Percentiles rank a stretch among this genome's conserved stretches.
phyloP scores from a whole-genome alignment of 2,888 invertebrate genomes.

The Sabatieria punctata region DNA sequence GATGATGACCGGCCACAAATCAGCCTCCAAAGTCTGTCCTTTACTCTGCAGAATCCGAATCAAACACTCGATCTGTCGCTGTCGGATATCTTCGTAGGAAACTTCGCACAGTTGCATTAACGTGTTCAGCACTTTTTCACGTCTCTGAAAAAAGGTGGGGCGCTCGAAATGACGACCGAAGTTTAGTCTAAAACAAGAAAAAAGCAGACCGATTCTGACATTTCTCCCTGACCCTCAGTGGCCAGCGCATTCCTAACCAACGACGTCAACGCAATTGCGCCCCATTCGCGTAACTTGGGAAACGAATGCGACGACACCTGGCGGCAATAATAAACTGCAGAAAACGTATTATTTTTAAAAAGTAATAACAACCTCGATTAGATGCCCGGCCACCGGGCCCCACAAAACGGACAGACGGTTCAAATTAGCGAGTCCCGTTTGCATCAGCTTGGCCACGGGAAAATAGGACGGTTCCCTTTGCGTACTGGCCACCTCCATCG shows the following conservation, averaged over 20 bases:
- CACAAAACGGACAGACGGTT: slow-evolving; percentile 79
- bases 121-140: slow-evolving; percentile 67
- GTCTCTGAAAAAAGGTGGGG: slow-evolving; percentile 50
- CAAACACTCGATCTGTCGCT: slow-evolving; percentile 82
- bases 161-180: neutral
- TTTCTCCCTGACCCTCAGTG: slow-evolving; percentile 41
- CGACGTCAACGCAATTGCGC: slow-evolving; percentile 85
- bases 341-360: slow-evolving; percentile 6
- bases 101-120: slow-evolving; percentile 76
- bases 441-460: slow-evolving; percentile 92
- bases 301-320: slow-evolving; percentile 26
- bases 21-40: slow-evolving; percentile 64
- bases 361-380: slow-evolving; percentile 48
- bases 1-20: slow-evolving; percentile 85
- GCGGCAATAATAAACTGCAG: slow-evolving; percentile 5
- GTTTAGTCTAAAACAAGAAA: neutral
- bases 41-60: slow-evolving; percentile 76
- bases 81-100: slow-evolving; percentile 77
- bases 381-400: slow-evolving; percentile 81
- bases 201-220: neutral
- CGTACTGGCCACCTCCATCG: slow-evolving; percentile 87
- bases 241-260: slow-evolving; percentile 75
- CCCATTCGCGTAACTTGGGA: slow-evolving; percentile 68
- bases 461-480: slow-evolving; percentile 77
- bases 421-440: slow-evolving; percentile 85